A percentile compares a stretch with the other conserved stretches of the same genome.
Conservation (phyloP, 2,113 vertebrate species). For the Harpagus bidentatus region DNA sequence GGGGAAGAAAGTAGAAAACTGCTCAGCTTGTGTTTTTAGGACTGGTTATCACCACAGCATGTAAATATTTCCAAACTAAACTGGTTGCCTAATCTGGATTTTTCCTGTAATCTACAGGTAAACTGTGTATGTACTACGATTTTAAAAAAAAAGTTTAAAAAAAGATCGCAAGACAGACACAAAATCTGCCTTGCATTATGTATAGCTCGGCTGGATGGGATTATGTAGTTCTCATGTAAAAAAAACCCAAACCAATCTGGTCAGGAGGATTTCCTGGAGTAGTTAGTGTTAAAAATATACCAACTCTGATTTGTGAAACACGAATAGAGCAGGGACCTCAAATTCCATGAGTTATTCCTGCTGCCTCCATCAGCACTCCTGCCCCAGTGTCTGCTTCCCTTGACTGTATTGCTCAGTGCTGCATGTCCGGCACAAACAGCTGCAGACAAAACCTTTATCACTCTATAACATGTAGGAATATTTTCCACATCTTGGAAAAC, state of each 20-base stretch:
- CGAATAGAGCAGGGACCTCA: background rate
- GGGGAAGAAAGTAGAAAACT: background rate
- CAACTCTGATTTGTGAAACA: background rate
- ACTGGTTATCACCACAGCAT: background rate
- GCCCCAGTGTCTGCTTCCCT: background rate
- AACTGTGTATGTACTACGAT: rapidly evolving
- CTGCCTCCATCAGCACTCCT: background rate
- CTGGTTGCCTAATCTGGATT: background rate
- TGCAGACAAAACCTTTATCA: background rate
- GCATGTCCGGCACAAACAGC: background rate
- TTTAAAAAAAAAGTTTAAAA: background rate
- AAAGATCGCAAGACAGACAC: background rate
- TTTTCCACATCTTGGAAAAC: background rate
- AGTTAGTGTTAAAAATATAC: background rate
- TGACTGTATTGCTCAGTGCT: background rate
- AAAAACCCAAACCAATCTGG: background rate
- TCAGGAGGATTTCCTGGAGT: background rate
- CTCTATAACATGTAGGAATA: rapidly evolving
- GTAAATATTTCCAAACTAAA: background rate
- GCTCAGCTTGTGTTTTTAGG: background rate
- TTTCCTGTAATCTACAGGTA: background rate
- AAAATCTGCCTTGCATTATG: background rate
- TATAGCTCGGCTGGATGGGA: background rate
- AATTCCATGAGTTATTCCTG: background rate
- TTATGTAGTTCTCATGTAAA: background rate